Conservation (phyloP, 2,888 invertebrate genomes). For the Steromphala cineraria region DNA sequence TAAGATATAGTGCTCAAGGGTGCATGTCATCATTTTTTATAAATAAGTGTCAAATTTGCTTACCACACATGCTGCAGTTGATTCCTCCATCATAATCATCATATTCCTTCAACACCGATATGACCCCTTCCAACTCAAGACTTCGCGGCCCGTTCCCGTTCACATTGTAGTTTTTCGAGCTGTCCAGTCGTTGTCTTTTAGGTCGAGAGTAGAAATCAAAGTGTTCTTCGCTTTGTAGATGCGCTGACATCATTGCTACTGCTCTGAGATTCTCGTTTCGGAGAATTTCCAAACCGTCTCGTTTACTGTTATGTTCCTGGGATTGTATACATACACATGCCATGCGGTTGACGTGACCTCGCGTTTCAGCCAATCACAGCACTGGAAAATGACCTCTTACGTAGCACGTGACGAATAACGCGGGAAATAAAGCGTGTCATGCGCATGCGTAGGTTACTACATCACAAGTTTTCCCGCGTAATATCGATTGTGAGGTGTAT, state of each 20-base stretch:
- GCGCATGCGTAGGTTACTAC: neutral
- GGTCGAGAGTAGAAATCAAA: slow-evolving; percentile 36
- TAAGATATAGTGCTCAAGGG: neutral
- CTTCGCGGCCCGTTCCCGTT: slow-evolving; percentile 47
- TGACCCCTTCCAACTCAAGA: slow-evolving; percentile 58
- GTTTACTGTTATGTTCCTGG: neutral
- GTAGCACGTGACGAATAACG: slow-evolving; percentile 45
- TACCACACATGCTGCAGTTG: slow-evolving; percentile 68
- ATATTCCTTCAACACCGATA: slow-evolving; percentile 55
- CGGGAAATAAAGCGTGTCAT: slow-evolving; percentile 39
- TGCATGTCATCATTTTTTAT: neutral
- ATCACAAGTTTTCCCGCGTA: neutral
- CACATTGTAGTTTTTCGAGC: slow-evolving; percentile 48
- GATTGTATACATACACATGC: neutral
- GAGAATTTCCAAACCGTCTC: neutral
- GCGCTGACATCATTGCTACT: neutral
- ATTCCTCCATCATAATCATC: slow-evolving; percentile 66
- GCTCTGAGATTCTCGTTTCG: neutral
- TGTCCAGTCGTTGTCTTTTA: slow-evolving; percentile 44
- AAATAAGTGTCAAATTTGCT: slow-evolving; percentile 27
- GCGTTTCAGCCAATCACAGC: slow-evolving; percentile 24
- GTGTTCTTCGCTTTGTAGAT: neutral
- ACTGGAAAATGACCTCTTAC: neutral
- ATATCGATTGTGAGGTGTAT: neutral
- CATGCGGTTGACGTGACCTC: slow-evolving; percentile 13